A percentile compares a stretch with the other conserved stretches of the same genome.
These are phyloP conservation scores for Calameuta pallipes DNA, from an alignment of 2,888 invertebrate species.

Conservation along the genomic window DNA sequence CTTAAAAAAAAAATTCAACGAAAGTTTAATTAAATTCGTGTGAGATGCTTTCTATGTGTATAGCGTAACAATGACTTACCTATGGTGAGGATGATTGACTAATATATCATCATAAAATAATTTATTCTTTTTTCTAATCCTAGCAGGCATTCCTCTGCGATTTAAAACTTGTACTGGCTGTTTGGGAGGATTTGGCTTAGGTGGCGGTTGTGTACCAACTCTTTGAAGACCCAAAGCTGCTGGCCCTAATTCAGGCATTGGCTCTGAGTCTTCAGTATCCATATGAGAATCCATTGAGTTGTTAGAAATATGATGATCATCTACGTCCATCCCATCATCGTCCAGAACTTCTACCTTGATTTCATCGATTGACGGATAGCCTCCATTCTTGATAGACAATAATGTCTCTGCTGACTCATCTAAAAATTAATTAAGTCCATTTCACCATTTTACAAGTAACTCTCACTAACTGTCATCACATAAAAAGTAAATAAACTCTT, in stretches of 20 bases:
- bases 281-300: slow-evolving; percentile 45
- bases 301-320: slow-evolving; percentile 65
- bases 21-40: not conserved
- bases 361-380: slow-evolving; percentile 56
- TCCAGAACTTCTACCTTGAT: slow-evolving; percentile 48
- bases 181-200: slow-evolving; percentile 75
- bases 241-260: slow-evolving; percentile 78
- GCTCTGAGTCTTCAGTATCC: slow-evolving; percentile 76
- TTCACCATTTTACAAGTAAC: not conserved
- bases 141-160: slow-evolving; percentile 89
- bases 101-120: slow-evolving; percentile 91
- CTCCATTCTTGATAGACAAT: slow-evolving; percentile 71
- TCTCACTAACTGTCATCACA: slow-evolving; percentile 21
- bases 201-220: slow-evolving; percentile 81
- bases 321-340: slow-evolving; percentile 72
- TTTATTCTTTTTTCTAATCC: slow-evolving; percentile 89
- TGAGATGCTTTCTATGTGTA: not conserved
- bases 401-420: slow-evolving; percentile 71
- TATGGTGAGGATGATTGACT: slow-evolving; percentile 82
- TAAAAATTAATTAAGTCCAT: slow-evolving; percentile 37
- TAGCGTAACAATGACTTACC: slow-evolving; percentile 56
- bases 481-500: slow-evolving; percentile 32
- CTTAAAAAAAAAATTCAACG: slow-evolving; percentile 33
- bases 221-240: slow-evolving; percentile 85
- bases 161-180: slow-evolving; percentile 85